Evolutionary conservation across 2,797 vertebrate genomes (phyloP).

Genomic region (Clamator glandarius): DNA sequence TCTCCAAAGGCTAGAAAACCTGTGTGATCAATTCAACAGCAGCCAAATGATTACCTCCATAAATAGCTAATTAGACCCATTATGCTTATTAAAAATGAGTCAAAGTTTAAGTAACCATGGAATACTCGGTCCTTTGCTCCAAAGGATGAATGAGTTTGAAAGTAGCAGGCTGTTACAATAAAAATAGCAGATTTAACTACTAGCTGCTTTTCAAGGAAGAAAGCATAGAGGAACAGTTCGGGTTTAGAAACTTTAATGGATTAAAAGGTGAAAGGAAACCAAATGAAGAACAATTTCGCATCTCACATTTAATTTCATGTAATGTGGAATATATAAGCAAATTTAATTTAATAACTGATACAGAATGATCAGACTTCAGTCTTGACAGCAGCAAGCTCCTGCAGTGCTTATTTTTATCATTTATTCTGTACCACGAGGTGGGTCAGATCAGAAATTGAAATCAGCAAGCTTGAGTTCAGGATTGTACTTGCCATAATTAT

Average conservation of each 20-base stretch:
- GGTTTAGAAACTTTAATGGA: background rate
- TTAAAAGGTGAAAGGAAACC: background rate
- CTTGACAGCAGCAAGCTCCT: background rate
- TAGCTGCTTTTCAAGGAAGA: background rate
- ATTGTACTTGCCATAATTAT: background rate
- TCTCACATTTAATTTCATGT: background rate
- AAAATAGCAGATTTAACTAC: background rate
- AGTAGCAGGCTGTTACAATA: background rate
- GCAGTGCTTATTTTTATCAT: background rate
- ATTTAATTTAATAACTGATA: slow-evolving; percentile 5
- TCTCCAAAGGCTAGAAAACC: background rate
- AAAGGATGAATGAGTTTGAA: background rate
- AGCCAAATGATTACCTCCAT: background rate
- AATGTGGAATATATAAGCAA: background rate
- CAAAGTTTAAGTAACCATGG: background rate
- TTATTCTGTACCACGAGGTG: background rate
- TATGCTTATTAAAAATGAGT: background rate
- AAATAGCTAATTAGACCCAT: background rate
- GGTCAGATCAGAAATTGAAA: slow-evolving; percentile 23
- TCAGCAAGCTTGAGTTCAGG: background rate
- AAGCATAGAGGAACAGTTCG: background rate
- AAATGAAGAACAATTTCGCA: background rate
- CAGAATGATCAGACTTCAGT: slow-evolving; percentile 28
- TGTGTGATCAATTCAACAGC: background rate
- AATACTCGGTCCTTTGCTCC: background rate